A percentile compares a stretch with the other conserved stretches of the same genome.
Evolutionary conservation across 2,113 vertebrate genomes (phyloP).

Genomic region (Sander vitreus): DNA sequence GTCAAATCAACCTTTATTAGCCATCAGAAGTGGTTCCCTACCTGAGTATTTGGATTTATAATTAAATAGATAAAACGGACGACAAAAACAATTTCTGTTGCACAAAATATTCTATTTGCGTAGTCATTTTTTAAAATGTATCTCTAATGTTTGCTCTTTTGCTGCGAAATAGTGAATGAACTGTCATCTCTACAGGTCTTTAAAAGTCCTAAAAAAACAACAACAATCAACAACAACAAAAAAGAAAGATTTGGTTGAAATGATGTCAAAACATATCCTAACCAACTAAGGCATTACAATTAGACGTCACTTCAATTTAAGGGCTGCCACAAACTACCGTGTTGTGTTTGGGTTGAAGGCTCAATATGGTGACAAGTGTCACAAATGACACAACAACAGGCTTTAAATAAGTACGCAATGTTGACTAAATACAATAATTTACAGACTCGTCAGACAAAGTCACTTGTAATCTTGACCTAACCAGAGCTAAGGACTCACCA

Average conservation of each 20-base stretch:
- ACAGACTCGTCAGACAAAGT: neutral
- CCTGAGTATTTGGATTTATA: neutral
- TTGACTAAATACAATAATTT: fast-evolving
- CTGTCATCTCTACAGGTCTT: too few species aligned
- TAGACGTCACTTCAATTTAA: neutral
- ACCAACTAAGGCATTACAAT: neutral
- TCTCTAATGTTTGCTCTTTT: neutral
- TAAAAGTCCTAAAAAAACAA: neutral
- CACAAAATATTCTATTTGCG: neutral
- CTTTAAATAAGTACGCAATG: neutral
- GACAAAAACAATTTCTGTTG: neutral
- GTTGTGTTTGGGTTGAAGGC: neutral
- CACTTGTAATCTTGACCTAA: neutral
- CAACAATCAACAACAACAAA: neutral
- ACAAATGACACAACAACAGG: neutral
- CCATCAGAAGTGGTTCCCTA: neutral
- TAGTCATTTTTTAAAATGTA: neutral
- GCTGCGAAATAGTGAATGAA: neutral
- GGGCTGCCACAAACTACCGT: neutral
- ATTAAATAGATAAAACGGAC: neutral
- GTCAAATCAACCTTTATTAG: neutral
- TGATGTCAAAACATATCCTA: neutral
- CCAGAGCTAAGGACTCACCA: constrained; percentile 68
- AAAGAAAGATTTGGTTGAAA: neutral
- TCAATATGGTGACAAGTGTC: neutral